Base-by-base conservation (phyloP, 2,888 invertebrate species). In the Oithona nana region DNA sequence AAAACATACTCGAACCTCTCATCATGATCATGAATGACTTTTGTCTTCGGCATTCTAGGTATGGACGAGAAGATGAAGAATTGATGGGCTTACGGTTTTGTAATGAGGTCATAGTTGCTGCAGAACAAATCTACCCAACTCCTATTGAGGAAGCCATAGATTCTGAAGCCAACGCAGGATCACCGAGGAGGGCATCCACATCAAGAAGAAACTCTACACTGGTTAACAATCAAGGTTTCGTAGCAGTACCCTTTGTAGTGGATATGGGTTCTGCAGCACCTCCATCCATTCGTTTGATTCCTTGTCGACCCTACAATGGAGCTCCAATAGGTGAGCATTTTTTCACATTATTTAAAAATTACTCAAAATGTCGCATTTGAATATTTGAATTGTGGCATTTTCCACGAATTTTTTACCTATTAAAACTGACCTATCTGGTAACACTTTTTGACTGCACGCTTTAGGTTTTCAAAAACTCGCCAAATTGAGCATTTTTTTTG, bases 61-160 rank as follows among this genome's bases (percentile, higher is more conserved):
- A 97, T 72, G 95, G 95, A 0, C 79, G 95, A 56, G 95, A 97
- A 76, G 95, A 97, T 73, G 87, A 97, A 72, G 95, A 97, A 75
- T 95, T 97, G 28, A 88, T 97, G 83, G 97, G 97, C 0, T 79
- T 97, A 67, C 90, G 93, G 71, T 97, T 97, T 77, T 89, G 94
- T 76, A 97, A 95, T 73, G 95, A 97, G 75, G 88, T 94, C 61
- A 85, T 93, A 71, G 85, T 94, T 83, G 87, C 90, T 70, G 78
- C 92, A 63, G 83, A 86, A 61, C 88, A 89, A 73, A 79, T 90
- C 59, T 88, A 86, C 78, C 88, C 89, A 0, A 52, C 55, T 24
- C 58, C 56, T 1, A 26, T 31, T 11, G 57, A 56, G 16, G 58
- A 57, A 2, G 63, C 58, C 1, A 49, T 52, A 16, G 39, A 39